phyloP scores from a whole-genome alignment of 2,888 invertebrate genomes.

The Galerucella calmariensis region DNA sequence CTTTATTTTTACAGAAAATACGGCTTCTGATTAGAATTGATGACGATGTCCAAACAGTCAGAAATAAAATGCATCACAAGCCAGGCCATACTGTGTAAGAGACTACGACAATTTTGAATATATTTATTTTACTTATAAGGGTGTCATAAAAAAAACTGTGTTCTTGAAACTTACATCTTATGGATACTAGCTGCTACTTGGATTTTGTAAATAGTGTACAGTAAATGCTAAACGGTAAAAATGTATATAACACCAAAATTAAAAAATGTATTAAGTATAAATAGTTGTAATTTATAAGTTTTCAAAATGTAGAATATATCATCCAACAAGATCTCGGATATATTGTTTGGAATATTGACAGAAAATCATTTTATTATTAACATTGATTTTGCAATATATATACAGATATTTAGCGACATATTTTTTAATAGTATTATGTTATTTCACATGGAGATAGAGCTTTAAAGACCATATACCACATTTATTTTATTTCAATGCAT shows the following conservation, averaged over 20 bases:
- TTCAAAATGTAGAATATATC: constrained; percentile 32
- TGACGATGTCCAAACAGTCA: constrained; percentile 80
- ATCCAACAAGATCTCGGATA: not conserved
- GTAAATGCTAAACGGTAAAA: constrained; percentile 31
- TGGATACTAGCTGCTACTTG: constrained; percentile 8
- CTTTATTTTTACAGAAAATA: constrained; percentile 77
- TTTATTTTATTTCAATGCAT: not conserved
- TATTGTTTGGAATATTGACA: not conserved
- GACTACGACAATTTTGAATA: constrained; percentile 3
- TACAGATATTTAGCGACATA: not conserved
- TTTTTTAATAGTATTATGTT: constrained; percentile 1
- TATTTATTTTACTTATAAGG: constrained; percentile 23
- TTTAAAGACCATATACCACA: not conserved
- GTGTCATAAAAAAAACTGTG: constrained; percentile 24
- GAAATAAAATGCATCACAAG: constrained; percentile 78
- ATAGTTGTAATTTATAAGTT: constrained; percentile 6
- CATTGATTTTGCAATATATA: not conserved
- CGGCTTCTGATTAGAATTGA: constrained; percentile 86
- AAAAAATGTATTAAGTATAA: constrained; percentile 28
- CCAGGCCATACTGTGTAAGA: constrained; percentile 15
- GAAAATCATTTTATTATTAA: not conserved
- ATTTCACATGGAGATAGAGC: not conserved
- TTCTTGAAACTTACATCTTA: constrained; percentile 29
- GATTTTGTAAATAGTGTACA: constrained; percentile 35
- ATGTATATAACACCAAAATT: constrained; percentile 32